Conservation (phyloP, 2,113 vertebrate species). For the Chamaetylas fuelleborni region DNA sequence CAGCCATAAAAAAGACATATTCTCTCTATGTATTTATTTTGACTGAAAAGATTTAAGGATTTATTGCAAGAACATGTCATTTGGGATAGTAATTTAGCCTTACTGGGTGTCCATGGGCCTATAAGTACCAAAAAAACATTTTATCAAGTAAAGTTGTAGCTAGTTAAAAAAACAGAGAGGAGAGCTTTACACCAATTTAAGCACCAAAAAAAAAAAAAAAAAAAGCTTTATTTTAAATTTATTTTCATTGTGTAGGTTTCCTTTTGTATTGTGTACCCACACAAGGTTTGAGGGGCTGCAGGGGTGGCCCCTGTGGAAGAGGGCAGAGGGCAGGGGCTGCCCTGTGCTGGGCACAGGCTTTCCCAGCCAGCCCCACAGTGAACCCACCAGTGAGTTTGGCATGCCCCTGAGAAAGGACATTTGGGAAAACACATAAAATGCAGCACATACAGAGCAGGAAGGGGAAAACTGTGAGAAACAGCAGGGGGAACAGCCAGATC, state of each 20-base stretch:
- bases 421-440: neutral
- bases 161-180: neutral
- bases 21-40: neutral
- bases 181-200: neutral
- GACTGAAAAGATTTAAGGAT: neutral
- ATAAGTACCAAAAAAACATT: neutral
- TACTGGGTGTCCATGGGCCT: neutral
- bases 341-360: neutral
- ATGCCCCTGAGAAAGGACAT: rapidly evolving
- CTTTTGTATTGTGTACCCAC: neutral
- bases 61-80: neutral
- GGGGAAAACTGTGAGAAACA: neutral
- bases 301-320: no score
- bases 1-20: neutral
- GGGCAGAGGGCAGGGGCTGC: neutral
- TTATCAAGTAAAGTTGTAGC: neutral
- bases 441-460: neutral
- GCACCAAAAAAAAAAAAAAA: no score
- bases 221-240: neutral
- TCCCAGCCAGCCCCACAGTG: neutral
- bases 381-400: rapidly evolving
- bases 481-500: neutral
- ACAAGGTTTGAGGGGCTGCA: neutral
- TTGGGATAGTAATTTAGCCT: neutral
- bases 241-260: rapidly evolving